A percentile compares a stretch with the other conserved stretches of the same genome.
Conservation (phyloP, 2,888 invertebrate genomes). For the Nymphalis urticae region DNA sequence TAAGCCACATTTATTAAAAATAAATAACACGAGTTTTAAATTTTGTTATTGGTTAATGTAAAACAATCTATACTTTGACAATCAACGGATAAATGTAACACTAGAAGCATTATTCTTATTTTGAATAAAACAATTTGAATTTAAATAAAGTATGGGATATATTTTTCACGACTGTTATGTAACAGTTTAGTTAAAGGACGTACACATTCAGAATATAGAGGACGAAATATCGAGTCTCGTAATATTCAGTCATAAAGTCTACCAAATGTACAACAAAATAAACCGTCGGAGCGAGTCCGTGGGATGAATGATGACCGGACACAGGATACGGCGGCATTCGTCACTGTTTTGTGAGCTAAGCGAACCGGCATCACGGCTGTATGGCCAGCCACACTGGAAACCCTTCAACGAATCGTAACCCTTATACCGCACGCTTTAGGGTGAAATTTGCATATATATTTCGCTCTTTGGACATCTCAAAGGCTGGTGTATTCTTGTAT, state of each 20-base stretch:
- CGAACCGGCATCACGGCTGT: conserved; percentile 25
- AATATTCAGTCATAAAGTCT: conserved; percentile 38
- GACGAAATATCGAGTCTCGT: conserved; percentile 33
- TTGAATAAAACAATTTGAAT: no score
- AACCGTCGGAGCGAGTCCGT: conserved; percentile 32
- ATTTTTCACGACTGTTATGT: background rate
- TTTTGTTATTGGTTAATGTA: no score
- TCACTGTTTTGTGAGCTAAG: conserved; percentile 44
- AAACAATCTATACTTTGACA: no score
- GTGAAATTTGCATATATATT: conserved; percentile 5
- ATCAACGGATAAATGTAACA: no score
- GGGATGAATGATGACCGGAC: conserved; percentile 53
- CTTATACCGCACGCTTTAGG: conserved; percentile 3
- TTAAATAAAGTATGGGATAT: background rate
- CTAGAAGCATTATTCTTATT: no score
- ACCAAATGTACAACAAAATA: conserved; percentile 32
- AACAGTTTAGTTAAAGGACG: background rate
- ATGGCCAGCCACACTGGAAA: conserved; percentile 9
- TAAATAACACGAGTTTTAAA: no score
- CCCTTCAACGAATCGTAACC: conserved; percentile 10
- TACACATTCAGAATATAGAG: conserved; percentile 7
- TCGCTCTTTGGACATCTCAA: background rate
- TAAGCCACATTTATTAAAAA: no score
- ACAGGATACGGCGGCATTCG: conserved; percentile 57
- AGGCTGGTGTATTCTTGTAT: conserved; percentile 5